Base-by-base conservation (phyloP, 2,888 invertebrate species). In the Cheiracanthium punctorium region DNA sequence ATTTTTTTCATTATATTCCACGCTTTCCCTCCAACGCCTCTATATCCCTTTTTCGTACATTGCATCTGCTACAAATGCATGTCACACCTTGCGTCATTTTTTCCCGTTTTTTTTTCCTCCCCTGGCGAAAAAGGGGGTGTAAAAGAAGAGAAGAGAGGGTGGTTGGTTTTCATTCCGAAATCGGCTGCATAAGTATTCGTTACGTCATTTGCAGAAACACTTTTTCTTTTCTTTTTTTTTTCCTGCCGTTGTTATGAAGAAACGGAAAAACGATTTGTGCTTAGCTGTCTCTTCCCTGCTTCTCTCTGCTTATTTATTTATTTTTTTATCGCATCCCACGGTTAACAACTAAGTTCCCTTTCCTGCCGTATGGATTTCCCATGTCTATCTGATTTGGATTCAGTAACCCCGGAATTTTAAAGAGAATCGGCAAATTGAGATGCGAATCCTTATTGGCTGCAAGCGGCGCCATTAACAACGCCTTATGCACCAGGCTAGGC, bases 201-300 rank as follows among this genome's bases (percentile, higher is more conserved):
- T 29, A 33, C 74, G 74, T 67, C 82, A 82, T 77, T 77, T 77
- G 82, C 72, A 69, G 74, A 32, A 72, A 76, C 43, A 82, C 75
- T 82, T 82, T 71, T 37, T 48, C 17, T 17, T 48, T 37, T n/a
- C n/a, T n/a, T n/a, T n/a, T n/a, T 37, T 12, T 17, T 17, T 17
- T 17, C 2, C 43, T 17, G 33, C 67, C 29, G 48, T 75, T 77
- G 64, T 73, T 77, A 72, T 74, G 37, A 67, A 32, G 79, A 33
- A 84, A 79, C 79, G 79, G 84, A 79, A 79, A 84, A 84, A 84
- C 84, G 84, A 84, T 84, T 84, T 84, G 79, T 74, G 67, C 84
- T 79, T 73, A 79, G 77, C 37, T 52, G 30, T 33, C 67, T 58
- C 12, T 58, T 43, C 43, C 71, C 76, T 65, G 41, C 67, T 33